Evolutionary conservation across 2,113 vertebrate genomes (phyloP).

Genomic region (Caranx ignobilis): DNA sequence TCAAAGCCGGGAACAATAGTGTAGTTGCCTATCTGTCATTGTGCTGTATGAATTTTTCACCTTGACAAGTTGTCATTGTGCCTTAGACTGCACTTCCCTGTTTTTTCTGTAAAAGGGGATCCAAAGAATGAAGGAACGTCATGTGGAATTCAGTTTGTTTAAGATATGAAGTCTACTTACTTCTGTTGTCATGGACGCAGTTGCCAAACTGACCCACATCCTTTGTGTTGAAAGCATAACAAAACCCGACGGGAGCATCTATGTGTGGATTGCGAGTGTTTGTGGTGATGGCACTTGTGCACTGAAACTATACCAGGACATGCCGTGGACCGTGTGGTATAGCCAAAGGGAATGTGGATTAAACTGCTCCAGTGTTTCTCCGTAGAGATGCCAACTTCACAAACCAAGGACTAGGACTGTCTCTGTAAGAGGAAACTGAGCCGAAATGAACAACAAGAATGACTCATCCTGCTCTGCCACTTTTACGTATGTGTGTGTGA

Average conservation of each 20-base stretch:
- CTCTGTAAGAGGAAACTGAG: conserved; percentile 41
- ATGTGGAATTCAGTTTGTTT: conserved; percentile 29
- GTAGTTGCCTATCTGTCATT: conserved; percentile 73
- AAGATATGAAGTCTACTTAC: conserved; percentile 31
- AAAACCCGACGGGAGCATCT: conserved; percentile 8
- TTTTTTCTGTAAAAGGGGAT: conserved; percentile 50
- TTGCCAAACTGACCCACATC: conserved; percentile 39
- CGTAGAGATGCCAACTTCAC: conserved; percentile 16
- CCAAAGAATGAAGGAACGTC: conserved; percentile 73
- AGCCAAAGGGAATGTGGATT: conserved; percentile 35
- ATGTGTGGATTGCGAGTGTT: conserved; percentile 38
- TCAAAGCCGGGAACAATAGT: conserved; percentile 97
- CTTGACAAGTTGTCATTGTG: conserved; percentile 80
- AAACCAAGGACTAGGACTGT: conserved; percentile 31
- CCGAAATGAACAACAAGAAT: conserved; percentile 45
- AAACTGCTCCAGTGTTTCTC: conserved; percentile 15
- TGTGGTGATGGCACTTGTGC: conserved; percentile 60
- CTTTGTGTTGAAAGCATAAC: conserved; percentile 5
- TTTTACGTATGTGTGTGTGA: conserved; percentile 48
- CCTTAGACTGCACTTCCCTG: conserved; percentile 86
- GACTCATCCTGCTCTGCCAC: conserved; percentile 21
- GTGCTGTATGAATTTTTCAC: conserved; percentile 19
- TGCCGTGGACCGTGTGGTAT: conserved; percentile 60
- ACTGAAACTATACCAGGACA: conserved; percentile 57
- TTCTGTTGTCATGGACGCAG: conserved; percentile 15